Conservation (phyloP, 2,113 vertebrate genomes). For the Perca fluviatilis region DNA sequence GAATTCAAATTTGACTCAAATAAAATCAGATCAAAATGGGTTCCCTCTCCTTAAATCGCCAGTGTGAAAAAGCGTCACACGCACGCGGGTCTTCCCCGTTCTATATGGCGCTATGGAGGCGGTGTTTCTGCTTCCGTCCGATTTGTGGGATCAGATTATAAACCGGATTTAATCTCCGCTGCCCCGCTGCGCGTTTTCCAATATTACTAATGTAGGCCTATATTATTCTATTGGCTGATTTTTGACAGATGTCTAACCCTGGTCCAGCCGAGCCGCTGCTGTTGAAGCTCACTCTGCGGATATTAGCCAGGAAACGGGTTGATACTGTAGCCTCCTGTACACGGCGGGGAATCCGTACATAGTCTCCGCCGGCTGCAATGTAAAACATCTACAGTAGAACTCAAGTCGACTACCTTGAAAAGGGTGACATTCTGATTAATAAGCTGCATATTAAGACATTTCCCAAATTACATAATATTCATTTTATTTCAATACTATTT, state of each 20-base stretch:
- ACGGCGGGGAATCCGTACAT: too few relatives aligned
- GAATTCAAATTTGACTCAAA: neutral
- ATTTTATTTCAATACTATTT: neutral
- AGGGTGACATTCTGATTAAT: neutral
- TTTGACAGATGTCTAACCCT: constrained; percentile 56
- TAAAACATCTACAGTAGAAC: too few relatives aligned
- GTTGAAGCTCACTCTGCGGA: neutral
- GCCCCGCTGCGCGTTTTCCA: constrained; percentile 9
- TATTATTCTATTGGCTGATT: constrained; percentile 46
- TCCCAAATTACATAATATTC: neutral
- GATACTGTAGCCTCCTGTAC: neutral
- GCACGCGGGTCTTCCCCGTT: neutral
- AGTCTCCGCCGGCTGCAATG: too few relatives aligned
- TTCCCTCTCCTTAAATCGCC: neutral
- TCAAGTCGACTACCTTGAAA: neutral
- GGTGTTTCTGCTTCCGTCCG: constrained; percentile 15
- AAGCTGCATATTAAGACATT: neutral
- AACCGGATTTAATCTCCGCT: constrained; percentile 36
- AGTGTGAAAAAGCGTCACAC: neutral
- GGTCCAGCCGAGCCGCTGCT: constrained; percentile 18
- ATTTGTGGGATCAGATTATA: constrained; percentile 47
- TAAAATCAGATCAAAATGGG: neutral
- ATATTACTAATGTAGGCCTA: constrained; percentile 32
- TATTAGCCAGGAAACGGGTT: neutral
- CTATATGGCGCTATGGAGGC: constrained; percentile 35